Conservation (phyloP, 1,140 invertebrate genomes). For the Macrotrachela quadricornifera region DNA sequence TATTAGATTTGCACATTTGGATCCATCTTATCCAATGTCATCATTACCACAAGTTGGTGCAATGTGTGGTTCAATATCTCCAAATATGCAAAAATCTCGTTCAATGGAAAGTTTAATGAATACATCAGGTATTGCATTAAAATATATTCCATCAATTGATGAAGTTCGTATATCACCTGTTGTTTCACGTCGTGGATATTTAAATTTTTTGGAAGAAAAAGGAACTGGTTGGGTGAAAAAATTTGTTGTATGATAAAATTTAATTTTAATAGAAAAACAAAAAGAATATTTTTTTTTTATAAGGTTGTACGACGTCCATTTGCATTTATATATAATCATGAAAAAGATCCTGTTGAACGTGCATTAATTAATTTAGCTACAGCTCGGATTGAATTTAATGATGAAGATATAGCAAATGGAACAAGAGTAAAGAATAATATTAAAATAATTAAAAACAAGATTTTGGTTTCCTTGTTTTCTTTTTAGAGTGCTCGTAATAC, state of each 20-base stretch:
- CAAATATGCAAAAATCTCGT: too few species aligned
- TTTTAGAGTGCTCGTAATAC: conserved; percentile 33
- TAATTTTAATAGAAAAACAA: not conserved
- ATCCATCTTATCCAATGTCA: too few species aligned
- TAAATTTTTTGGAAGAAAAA: conserved; percentile 89
- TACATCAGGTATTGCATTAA: too few species aligned
- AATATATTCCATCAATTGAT: too few species aligned
- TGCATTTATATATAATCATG: conserved; percentile 89
- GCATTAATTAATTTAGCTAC: conserved; percentile 88
- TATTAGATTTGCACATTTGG: too few species aligned
- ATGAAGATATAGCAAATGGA: conserved; percentile 47
- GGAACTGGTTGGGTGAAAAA: conserved; percentile 87
- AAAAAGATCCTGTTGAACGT: conserved; percentile 87
- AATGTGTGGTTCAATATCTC: too few species aligned
- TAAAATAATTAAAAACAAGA: too few species aligned
- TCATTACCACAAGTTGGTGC: too few species aligned
- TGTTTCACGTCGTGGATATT: conserved; percentile 40
- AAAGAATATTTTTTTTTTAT: conserved; percentile 11
- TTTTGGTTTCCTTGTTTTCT: conserved; percentile 6
- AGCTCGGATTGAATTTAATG: conserved; percentile 62
- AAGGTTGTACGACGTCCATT: conserved; percentile 92
- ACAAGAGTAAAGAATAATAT: too few species aligned
- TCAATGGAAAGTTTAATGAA: too few species aligned
- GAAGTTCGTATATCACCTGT: too few species aligned
- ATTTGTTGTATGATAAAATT: conserved; percentile 69